phyloP scores from a whole-genome alignment of 2,113 vertebrate species.

The Alexandromys fortis region DNA sequence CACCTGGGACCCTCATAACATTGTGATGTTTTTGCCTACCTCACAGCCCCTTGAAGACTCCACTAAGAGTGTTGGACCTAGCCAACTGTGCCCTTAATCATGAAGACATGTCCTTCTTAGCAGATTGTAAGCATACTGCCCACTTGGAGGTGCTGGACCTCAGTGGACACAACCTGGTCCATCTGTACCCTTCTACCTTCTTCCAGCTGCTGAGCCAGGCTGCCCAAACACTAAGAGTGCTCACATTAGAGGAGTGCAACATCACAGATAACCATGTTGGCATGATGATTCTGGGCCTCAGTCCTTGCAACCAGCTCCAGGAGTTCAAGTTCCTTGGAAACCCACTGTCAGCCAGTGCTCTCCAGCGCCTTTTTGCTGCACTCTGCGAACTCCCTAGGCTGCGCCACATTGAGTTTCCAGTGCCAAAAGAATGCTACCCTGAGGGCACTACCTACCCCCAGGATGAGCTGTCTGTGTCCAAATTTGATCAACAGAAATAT shows the following conservation, averaged over 20 bases:
- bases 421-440: conserved; percentile 95
- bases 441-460: conserved; percentile 89
- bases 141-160: conserved; percentile 92
- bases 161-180: conserved; percentile 91
- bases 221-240: conserved; percentile 86
- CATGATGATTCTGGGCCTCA: conserved; percentile 86
- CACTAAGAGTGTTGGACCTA: conserved; percentile 91
- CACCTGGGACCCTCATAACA: neutral
- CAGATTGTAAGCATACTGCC: conserved; percentile 91
- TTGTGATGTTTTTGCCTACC: conserved; percentile 58
- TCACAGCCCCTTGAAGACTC: conserved; percentile 91
- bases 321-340: conserved; percentile 95
- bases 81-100: conserved; percentile 92
- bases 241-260: conserved; percentile 93
- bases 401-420: conserved; percentile 92
- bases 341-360: conserved; percentile 88
- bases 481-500: conserved; percentile 90
- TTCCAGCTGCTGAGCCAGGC: conserved; percentile 91
- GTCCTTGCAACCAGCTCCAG: conserved; percentile 87
- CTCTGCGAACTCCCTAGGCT: conserved; percentile 88
- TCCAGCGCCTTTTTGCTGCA: conserved; percentile 87
- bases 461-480: conserved; percentile 87
- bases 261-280: conserved; percentile 89
- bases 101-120: conserved; percentile 93
- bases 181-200: conserved; percentile 89